A percentile compares a stretch with the other conserved stretches of the same genome.
Conservation (phyloP, 2,888 invertebrate genomes). For the Emmelina monodactyla region DNA sequence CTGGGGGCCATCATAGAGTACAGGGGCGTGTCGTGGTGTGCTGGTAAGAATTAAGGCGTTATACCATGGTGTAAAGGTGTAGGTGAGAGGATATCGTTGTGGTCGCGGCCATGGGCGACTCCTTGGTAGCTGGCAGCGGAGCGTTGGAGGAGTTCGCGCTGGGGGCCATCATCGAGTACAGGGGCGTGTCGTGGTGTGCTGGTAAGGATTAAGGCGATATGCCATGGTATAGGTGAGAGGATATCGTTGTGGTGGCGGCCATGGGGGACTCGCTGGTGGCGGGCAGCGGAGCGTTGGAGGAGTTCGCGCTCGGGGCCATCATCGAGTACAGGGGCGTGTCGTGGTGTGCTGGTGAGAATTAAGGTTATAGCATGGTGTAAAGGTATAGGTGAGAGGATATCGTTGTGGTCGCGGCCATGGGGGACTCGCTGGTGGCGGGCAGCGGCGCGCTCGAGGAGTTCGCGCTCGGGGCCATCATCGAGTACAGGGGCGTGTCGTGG, state of each 20-base stretch:
- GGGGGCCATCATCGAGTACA: conserved; percentile 76
- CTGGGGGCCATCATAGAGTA: conserved; percentile 77
- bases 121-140: conserved; percentile 75
- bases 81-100: conserved; percentile 75
- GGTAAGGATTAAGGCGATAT: too few species aligned
- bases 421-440: conserved; percentile 76
- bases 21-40: conserved; percentile 78
- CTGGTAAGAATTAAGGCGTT: too few species aligned
- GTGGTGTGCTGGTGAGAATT: conserved; percentile 79
- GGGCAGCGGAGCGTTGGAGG: conserved; percentile 76
- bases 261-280: conserved; percentile 78
- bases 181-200: conserved; percentile 79
- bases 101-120: conserved; percentile 76
- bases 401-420: conserved; percentile 75
- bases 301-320: conserved; percentile 75
- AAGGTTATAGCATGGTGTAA: too few species aligned
- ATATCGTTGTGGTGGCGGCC: conserved; percentile 74
- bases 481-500: conserved; percentile 79
- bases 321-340: conserved; percentile 78
- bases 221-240: conserved; percentile 71
- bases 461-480: conserved; percentile 76
- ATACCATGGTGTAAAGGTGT: too few species aligned
- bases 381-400: conserved; percentile 72
- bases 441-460: conserved; percentile 77
- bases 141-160: conserved; percentile 76